Base-by-base conservation (phyloP, 2,888 invertebrate genomes). In the Gasteruption jaculator region DNA sequence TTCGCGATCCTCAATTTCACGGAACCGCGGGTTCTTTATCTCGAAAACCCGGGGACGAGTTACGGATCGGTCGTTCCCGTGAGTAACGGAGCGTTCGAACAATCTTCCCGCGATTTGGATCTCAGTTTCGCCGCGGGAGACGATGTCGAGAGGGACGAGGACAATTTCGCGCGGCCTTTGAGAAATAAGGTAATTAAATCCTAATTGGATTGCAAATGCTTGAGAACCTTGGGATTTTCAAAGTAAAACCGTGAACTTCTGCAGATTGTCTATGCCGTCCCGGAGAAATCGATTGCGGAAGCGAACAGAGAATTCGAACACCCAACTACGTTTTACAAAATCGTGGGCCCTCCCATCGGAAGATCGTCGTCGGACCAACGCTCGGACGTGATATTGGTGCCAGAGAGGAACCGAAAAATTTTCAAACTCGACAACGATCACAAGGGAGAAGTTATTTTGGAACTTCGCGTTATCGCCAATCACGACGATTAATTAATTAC, bases 401-500 rank as follows among this genome's bases (percentile, higher is more conserved):
- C 56, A 12, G 58, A 58, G 45, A 52, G 47, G 48, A 54, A 46
- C 35, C 56, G 53, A 30, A 64, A 60, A 44, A 43, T 58, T 31
- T 43, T 56, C 45, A 59, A 57, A 46, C 46, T 60, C 41, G 40
- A 47, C 30, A 51, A 53, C 48, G 49, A 49, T 49, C 57, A 49
- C 29, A 65, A 60, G 47, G 63, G 62, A 22, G 63, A 65, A 49
- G 51, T 66, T 27, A 56, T 67, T 44, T 42, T 67, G 44, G 65
- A 66, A 40, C 56, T 66, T 38, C 63, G 66, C 26, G 64, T 67
- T 36, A 61, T 60, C 20, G 63, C 63, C 18, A 65, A 63, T 53
- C 61, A 61, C 51, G 55, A 60, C 31, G 52, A 51, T 24, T 38
- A 40, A 22, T 32, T 10, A 10, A 29, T 32, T 22, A 41, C 27